These are phyloP conservation scores for Ceratosolen fusciceps DNA, from an alignment of 1,140 invertebrate species.

Conservation along the genomic window DNA sequence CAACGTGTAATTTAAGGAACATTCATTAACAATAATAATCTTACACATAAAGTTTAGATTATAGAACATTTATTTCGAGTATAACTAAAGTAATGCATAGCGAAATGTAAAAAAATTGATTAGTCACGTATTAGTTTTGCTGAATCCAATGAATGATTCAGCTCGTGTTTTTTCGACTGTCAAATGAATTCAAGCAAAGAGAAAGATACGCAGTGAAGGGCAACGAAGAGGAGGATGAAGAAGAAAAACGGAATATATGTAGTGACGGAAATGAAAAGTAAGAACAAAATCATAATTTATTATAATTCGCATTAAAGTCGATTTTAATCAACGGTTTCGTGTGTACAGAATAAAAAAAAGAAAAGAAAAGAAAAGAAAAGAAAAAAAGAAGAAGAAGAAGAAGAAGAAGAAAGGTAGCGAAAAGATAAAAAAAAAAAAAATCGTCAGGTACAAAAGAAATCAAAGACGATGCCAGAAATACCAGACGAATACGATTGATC, in stretches of 20 bases:
- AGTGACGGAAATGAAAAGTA: neutral
- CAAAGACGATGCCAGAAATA: neutral
- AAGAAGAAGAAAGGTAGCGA: neutral
- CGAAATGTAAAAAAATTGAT: neutral
- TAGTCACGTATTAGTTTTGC: neutral
- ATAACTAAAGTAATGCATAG: neutral
- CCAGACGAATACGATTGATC: slow-evolving; percentile 32
- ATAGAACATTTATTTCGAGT: slow-evolving; percentile 3
- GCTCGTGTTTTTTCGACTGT: slow-evolving; percentile 20
- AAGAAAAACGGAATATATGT: slow-evolving; percentile 5
- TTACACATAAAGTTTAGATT: slow-evolving; percentile 16
- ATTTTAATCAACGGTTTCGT: neutral
- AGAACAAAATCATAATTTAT: neutral
- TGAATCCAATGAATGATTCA: slow-evolving; percentile 18
- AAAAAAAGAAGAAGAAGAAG: too few species aligned
- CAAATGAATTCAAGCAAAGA: neutral
- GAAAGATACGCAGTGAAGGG: neutral
- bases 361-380: neutral
- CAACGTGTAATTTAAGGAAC: neutral
- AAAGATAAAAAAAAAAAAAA: neutral
- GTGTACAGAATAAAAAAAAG: neutral
- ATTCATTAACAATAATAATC: slow-evolving; percentile 12
- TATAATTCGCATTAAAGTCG: neutral
- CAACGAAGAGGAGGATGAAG: too few species aligned
- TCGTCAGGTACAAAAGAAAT: slow-evolving; percentile 1